Percentiles rank a stretch among this genome's conserved stretches.
These are phyloP conservation scores for Megaceryle torquata DNA, from an alignment of 2,113 vertebrate genomes.

Conservation along the genomic window DNA sequence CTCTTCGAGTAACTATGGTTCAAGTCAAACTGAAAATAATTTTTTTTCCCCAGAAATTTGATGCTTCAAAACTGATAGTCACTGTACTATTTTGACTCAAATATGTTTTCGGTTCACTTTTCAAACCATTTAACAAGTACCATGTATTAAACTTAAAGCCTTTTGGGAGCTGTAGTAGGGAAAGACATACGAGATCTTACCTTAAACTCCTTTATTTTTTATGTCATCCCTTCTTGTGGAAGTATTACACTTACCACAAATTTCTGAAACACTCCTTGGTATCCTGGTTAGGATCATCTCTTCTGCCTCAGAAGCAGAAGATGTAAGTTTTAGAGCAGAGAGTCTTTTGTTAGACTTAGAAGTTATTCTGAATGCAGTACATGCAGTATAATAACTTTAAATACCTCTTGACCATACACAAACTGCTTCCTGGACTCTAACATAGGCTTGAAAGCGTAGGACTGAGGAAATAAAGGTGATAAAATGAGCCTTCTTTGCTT, in stretches of 20 bases:
- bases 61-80: neutral
- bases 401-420: neutral
- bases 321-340: neutral
- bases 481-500: neutral
- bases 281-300: neutral
- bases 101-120: neutral
- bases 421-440: neutral
- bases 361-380: neutral
- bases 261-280: neutral
- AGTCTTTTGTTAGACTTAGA: neutral
- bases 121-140: neutral
- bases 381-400: neutral
- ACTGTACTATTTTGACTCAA: neutral
- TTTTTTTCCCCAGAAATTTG: neutral
- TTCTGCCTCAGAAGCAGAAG: neutral
- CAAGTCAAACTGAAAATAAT: neutral
- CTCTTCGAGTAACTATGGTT: neutral
- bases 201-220: neutral
- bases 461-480: neutral
- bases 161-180: neutral
- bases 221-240: neutral
- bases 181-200: neutral
- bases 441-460: neutral
- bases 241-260: neutral
- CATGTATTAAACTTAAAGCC: neutral